These are phyloP conservation scores for Siniperca undulata DNA, from an alignment of 2,797 vertebrate species.

Conservation along the genomic window DNA sequence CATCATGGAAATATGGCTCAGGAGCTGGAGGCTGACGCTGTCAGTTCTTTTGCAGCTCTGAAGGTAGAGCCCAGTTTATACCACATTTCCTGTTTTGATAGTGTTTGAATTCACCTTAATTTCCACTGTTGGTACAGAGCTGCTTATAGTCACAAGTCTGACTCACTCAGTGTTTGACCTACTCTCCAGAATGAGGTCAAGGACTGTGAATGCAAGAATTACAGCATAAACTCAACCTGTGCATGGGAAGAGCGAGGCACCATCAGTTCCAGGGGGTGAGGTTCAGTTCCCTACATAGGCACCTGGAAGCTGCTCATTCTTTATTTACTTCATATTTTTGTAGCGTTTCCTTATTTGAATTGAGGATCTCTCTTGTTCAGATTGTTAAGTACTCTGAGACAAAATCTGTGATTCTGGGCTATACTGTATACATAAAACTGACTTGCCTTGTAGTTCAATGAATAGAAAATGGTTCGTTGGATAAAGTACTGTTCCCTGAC, in stretches of 20 bases:
- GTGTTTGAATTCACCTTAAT: conserved; percentile 47
- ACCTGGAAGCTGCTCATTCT: not conserved
- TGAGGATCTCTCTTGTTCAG: not conserved
- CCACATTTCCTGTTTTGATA: conserved; percentile 50
- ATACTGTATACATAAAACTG: not conserved
- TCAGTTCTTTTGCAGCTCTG: conserved; percentile 31
- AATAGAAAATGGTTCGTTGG: not conserved
- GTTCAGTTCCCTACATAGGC: not conserved
- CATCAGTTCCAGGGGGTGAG: not conserved
- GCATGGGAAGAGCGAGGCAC: not conserved
- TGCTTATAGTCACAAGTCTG: conserved; percentile 9
- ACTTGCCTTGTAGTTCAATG: not conserved
- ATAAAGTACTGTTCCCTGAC: not conserved
- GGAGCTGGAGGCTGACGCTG: not conserved
- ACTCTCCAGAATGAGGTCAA: conserved; percentile 26
- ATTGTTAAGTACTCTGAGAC: no score
- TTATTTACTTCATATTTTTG: not conserved
- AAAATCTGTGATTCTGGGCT: not conserved
- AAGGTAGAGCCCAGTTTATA: conserved; percentile 19
- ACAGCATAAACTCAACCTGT: not conserved
- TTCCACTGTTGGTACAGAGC: conserved; percentile 26
- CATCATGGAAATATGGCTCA: conserved; percentile 30
- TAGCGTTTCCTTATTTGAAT: not conserved
- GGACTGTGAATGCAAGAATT: not conserved
- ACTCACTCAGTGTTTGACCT: conserved; percentile 40